phyloP scores from a whole-genome alignment of 2,888 invertebrate species.

The Neuroscelio doddi region DNA sequence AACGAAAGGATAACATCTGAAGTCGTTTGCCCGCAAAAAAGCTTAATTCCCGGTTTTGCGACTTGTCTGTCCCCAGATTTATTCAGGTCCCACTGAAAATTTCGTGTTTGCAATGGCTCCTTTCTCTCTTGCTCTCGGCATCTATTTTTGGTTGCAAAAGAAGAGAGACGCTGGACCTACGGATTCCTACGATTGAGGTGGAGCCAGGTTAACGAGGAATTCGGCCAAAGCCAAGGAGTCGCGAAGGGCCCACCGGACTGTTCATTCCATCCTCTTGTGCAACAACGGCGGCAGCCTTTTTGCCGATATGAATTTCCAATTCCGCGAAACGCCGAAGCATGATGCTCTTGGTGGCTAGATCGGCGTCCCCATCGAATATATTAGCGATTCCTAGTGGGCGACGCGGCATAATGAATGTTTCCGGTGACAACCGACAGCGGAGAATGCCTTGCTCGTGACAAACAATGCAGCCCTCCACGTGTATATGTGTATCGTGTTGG shows the following conservation, averaged over 20 bases:
- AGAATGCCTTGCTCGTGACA: conserved; percentile 65
- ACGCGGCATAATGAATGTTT: conserved; percentile 67
- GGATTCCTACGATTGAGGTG: conserved; percentile 30
- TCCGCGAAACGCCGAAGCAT: conserved; percentile 54
- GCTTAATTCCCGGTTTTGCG: neutral
- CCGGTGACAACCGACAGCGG: conserved; percentile 66
- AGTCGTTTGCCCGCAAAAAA: conserved; percentile 7
- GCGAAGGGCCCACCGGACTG: conserved; percentile 17
- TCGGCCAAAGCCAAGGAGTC: conserved; percentile 14
- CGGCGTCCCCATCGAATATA: conserved; percentile 55
- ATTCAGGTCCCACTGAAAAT: conserved; percentile 1
- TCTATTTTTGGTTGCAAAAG: conserved; percentile 3
- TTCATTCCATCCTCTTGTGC: conserved; percentile 47
- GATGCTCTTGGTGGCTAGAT: conserved; percentile 9
- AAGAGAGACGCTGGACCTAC: too few relatives aligned
- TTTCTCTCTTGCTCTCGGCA: neutral
- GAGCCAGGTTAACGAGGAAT: conserved; percentile 43
- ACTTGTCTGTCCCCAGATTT: neutral
- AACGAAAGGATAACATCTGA: neutral
- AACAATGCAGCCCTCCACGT: conserved; percentile 63
- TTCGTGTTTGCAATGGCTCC: too few relatives aligned
- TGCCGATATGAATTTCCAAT: conserved; percentile 60
- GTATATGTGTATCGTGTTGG: conserved; percentile 13
- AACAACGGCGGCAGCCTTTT: conserved; percentile 51
- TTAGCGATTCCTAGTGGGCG: conserved; percentile 65